A percentile compares a stretch with the other conserved stretches of the same genome.
phyloP scores from a whole-genome alignment of 2,113 vertebrate species.

The Vimba vimba region DNA sequence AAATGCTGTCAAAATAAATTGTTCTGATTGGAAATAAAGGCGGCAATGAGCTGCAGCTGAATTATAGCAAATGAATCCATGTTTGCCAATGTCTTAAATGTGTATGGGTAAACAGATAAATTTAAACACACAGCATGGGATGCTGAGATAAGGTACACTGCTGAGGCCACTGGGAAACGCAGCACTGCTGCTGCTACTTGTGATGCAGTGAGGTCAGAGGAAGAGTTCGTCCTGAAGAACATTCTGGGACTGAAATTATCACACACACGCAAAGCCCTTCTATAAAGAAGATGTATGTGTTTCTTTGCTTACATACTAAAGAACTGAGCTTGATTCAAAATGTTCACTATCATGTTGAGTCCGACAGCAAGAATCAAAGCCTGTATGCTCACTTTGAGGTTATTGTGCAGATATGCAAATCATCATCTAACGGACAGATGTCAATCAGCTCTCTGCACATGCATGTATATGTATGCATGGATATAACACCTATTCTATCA shows the following conservation, averaged over 20 bases:
- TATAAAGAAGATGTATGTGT: not conserved
- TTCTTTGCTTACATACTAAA: not conserved
- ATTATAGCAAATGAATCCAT: constrained; percentile 37
- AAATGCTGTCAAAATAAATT: not conserved
- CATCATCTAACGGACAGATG: not conserved
- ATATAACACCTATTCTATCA: no score
- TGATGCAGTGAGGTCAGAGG: no score
- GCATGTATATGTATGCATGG: not conserved
- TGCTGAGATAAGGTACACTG: not conserved
- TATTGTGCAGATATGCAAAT: not conserved
- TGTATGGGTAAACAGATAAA: not conserved
- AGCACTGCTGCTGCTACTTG: no score
- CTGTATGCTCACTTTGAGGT: not conserved
- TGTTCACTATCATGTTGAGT: not conserved
- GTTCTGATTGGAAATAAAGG: not conserved
- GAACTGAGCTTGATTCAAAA: not conserved
- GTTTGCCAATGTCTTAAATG: not conserved
- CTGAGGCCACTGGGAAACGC: constrained; percentile 10
- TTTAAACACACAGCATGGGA: not conserved
- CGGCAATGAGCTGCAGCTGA: not conserved
- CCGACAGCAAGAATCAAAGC: not conserved
- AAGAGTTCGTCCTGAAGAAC: not conserved
- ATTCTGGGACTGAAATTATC: not conserved
- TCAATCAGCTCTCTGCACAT: not conserved
- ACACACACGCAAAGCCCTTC: not conserved